These are phyloP conservation scores for Percopsis transmontana DNA, from an alignment of 2,113 vertebrate genomes.

Conservation along the genomic window DNA sequence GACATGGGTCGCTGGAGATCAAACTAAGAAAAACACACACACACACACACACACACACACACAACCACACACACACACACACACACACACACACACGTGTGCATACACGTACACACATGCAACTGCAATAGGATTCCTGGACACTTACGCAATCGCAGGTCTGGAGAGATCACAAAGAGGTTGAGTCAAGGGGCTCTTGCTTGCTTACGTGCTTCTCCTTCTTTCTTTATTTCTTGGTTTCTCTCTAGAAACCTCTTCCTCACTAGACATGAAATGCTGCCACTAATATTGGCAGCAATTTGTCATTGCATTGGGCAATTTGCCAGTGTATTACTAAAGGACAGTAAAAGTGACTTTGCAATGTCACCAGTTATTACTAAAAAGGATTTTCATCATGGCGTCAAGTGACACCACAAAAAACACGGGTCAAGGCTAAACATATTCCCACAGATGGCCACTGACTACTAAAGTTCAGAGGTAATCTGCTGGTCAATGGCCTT, in stretches of 20 bases:
- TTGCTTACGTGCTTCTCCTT: not conserved
- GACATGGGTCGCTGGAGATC: constrained; percentile 25
- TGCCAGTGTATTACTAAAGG: no score
- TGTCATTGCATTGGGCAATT: constrained; percentile 10
- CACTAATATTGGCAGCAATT: constrained; percentile 6
- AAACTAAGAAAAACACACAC: constrained; percentile 18
- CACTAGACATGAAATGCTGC: not conserved
- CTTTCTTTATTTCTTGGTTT: constrained; percentile 1
- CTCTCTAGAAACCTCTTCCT: not conserved
- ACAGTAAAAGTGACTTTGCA: no score
- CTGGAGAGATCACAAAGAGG: constrained; percentile 5
- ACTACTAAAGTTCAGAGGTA: constrained; percentile 35
- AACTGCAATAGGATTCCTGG: not conserved
- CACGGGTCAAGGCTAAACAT: no score
- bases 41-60: not conserved
- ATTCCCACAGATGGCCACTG: not conserved
- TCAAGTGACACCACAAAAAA: no score
- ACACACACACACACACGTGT: constrained; percentile 7
- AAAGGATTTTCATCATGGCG: no score
- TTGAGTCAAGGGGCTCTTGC: not conserved
- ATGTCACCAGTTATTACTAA: no score
- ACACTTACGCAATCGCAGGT: not conserved
- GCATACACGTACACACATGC: not conserved
- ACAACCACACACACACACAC: not conserved
- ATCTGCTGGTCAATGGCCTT: constrained; percentile 32